Evolutionary conservation across 2,113 vertebrate species (phyloP).

Genomic region (Chaetura pelagica): DNA sequence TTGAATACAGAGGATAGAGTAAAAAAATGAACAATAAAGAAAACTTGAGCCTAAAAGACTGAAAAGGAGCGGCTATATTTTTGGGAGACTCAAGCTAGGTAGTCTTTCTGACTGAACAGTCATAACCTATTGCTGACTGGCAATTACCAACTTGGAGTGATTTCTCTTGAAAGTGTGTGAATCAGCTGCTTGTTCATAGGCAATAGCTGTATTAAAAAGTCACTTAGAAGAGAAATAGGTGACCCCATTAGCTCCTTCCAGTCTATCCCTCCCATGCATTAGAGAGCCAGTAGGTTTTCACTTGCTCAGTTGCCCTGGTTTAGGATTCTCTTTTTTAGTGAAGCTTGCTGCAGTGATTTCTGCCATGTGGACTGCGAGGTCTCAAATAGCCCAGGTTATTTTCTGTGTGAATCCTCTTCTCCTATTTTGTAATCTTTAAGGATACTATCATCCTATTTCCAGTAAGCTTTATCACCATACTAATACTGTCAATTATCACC

Average conservation of each 20-base stretch:
- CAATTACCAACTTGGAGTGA: background rate
- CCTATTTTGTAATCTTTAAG: background rate
- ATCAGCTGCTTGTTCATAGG: background rate
- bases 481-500: background rate
- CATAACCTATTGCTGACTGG: background rate
- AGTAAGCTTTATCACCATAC: background rate
- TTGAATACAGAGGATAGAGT: background rate
- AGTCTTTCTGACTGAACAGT: background rate
- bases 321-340: background rate
- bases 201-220: background rate
- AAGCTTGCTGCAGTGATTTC: background rate
- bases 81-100: background rate
- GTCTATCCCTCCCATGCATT: background rate
- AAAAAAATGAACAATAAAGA: background rate
- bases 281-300: background rate
- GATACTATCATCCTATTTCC: background rate
- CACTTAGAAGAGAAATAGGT: background rate
- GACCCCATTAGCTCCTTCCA: background rate
- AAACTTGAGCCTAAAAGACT: background rate
- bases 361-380: rapidly evolving
- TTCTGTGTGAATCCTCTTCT: background rate
- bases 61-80: background rate
- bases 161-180: background rate
- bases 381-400: background rate
- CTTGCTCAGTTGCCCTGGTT: background rate